Evolutionary conservation across 2,888 invertebrate species (phyloP), one percentile per base, ranked within the genome.

Genomic region (Eugnorisma glareosa): DNA sequence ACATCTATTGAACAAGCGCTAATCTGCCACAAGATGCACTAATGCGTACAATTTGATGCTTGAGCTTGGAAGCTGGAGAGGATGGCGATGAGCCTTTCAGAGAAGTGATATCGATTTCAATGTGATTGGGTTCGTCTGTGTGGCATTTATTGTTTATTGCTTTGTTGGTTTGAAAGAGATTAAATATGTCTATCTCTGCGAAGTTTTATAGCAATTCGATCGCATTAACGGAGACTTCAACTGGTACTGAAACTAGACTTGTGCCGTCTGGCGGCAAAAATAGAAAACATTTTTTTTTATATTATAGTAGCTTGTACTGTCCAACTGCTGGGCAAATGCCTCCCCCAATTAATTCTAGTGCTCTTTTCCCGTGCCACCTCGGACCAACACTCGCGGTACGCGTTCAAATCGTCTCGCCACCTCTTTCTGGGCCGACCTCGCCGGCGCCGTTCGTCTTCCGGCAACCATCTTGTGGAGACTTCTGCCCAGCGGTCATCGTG

Each of bases 21-120:
- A 84, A 84, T 82, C 84, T 82, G 82, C 70, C 72, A 67, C 67
- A 70, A 84, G 86, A 70, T 72, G 79, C 74, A 75, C 63, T 84
- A 83, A 76, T 83, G 75, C 86, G 48, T 63, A 74, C 83, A 67
- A 73, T 72, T 67, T 78, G 83, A 72, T 71, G 28, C 79, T 75
- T 31, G 71, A 66, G 82, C 57, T 74, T 35, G 21, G 31, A 28
- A 45, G 37, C 45, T 73, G 24, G 43, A 74, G 73, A 45, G 64
- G n/a, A 21, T 57, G 28, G 31, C 57, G 63, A 63, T 70, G 71
- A 81, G 67, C n/a, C 35, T 74, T 85, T 73, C 68, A 81, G 61
- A 37, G 37, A 24, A 71, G 48, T 70, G 21, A 35, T 63, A 59
- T 77, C 40, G 48, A 82, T 85, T 70, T 54, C 51, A 67, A 45